Conservation (phyloP, 2,797 vertebrate genomes). For the Pseudomugil tenellus region DNA sequence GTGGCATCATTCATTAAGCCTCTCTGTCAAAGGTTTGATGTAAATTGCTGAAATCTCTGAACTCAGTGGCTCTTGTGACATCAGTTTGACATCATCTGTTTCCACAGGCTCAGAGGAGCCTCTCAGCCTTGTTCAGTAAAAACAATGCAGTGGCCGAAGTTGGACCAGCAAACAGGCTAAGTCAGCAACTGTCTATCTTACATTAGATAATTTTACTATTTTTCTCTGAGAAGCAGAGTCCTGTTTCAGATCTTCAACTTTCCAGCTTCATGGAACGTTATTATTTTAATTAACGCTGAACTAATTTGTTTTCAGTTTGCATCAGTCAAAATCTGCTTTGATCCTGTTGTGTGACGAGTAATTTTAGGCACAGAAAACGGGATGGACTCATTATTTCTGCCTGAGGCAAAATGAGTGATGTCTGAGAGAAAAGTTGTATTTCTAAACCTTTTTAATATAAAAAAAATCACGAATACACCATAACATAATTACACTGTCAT, state of each 20-base stretch:
- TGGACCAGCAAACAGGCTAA: not conserved
- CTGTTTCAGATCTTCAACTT: not conserved
- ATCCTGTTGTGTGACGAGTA: not conserved
- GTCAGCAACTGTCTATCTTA: not conserved
- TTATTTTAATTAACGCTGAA: not conserved
- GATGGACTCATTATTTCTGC: not conserved
- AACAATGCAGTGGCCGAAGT: conserved; percentile 2
- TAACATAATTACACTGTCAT: not conserved
- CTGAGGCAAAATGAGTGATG: not conserved
- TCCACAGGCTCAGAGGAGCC: not conserved
- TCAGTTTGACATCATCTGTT: conserved; percentile 21
- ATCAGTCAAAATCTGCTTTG: not conserved
- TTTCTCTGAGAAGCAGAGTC: not conserved
- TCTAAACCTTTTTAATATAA: too few relatives aligned
- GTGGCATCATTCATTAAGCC: conserved; percentile 8
- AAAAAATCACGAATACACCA: not conserved
- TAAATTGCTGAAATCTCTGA: conserved; percentile 7
- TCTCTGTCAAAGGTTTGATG: conserved; percentile 6
- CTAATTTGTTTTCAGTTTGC: not conserved
- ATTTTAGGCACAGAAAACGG: not conserved
- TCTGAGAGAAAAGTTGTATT: not conserved
- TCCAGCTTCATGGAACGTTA: not conserved
- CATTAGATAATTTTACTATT: conserved; percentile 1
- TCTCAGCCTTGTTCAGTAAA: not conserved
- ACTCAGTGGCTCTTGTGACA: conserved; percentile 11